Conservation (phyloP, 2,113 vertebrate species). For the Melanerpes formicivorus region DNA sequence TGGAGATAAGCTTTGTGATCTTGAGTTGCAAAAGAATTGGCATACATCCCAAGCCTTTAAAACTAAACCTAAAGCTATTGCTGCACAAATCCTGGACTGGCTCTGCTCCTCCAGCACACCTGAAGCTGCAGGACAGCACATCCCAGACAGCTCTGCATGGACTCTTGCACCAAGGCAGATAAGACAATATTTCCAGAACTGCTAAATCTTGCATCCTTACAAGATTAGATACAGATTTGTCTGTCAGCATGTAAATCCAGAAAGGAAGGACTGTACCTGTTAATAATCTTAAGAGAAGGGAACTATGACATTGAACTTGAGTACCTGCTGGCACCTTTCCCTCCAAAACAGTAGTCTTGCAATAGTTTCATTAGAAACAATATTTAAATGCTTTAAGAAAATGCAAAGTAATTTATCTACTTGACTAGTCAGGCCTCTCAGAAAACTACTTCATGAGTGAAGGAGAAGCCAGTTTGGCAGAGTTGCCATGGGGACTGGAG, state of each 20-base stretch:
- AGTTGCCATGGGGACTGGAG: neutral
- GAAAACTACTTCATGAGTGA: neutral
- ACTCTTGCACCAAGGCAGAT: neutral
- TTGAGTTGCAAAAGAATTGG: neutral
- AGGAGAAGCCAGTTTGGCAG: neutral
- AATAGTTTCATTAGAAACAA: neutral
- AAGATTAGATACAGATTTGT: neutral
- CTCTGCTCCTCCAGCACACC: neutral
- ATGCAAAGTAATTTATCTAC: neutral
- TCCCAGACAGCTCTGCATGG: neutral
- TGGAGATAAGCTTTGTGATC: neutral
- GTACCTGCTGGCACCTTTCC: neutral
- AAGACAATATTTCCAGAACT: neutral
- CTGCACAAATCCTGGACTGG: neutral
- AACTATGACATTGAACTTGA: neutral
- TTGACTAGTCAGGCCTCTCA: neutral
- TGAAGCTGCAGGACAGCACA: neutral
- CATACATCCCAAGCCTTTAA: neutral
- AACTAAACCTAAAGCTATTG: neutral
- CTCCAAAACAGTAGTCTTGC: neutral
- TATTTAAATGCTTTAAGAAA: neutral
- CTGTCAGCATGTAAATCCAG: accelerated
- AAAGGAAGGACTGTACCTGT: neutral
- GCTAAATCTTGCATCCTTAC: neutral
- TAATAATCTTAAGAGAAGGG: neutral